A percentile compares a stretch with the other conserved stretches of the same genome.
Evolutionary conservation across 2,888 invertebrate species (phyloP).

Genomic region (Phorcus lineatus): DNA sequence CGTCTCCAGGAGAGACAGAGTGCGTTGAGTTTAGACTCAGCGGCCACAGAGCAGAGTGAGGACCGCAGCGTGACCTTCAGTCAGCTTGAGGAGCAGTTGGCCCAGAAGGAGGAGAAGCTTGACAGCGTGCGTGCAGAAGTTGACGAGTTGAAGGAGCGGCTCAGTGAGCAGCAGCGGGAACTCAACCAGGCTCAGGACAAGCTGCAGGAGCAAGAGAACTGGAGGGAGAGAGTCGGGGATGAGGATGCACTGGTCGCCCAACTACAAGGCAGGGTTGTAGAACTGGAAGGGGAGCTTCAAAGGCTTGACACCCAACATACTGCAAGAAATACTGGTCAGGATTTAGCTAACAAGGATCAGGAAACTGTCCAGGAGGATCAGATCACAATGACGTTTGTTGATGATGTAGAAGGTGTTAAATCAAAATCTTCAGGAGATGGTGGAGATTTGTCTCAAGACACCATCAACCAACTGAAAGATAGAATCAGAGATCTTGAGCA

Average conservation of each 20-base stretch:
- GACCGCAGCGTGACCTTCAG: background rate
- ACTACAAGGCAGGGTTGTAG: slow-evolving; percentile 42
- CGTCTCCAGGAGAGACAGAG: background rate
- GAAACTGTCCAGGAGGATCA: slow-evolving; percentile 29
- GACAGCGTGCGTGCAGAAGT: slow-evolving; percentile 31
- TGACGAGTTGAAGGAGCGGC: slow-evolving; percentile 46
- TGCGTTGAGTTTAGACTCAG: background rate
- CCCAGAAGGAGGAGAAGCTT: slow-evolving; percentile 29
- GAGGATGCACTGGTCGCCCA: slow-evolving; percentile 41
- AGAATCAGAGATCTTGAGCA: slow-evolving; percentile 43
- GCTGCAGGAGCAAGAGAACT: slow-evolving; percentile 29
- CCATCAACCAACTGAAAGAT: slow-evolving; percentile 30
- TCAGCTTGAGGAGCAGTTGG: slow-evolving; percentile 1
- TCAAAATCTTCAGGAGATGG: slow-evolving; percentile 38
- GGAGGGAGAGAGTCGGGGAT: slow-evolving; percentile 39
- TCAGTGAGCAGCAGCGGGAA: slow-evolving; percentile 29
- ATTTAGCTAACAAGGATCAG: background rate
- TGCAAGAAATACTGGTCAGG: background rate
- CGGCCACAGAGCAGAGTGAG: background rate
- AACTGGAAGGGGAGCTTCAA: slow-evolving; percentile 40
- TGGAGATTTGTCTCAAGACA: background rate
- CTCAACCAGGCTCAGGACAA: slow-evolving; percentile 28
- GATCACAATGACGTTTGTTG: slow-evolving; percentile 37
- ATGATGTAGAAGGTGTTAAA: slow-evolving; percentile 44
- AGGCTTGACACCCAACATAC: slow-evolving; percentile 20